Conservation (phyloP, 1,140 invertebrate genomes). For the Brachionus rubens region DNA sequence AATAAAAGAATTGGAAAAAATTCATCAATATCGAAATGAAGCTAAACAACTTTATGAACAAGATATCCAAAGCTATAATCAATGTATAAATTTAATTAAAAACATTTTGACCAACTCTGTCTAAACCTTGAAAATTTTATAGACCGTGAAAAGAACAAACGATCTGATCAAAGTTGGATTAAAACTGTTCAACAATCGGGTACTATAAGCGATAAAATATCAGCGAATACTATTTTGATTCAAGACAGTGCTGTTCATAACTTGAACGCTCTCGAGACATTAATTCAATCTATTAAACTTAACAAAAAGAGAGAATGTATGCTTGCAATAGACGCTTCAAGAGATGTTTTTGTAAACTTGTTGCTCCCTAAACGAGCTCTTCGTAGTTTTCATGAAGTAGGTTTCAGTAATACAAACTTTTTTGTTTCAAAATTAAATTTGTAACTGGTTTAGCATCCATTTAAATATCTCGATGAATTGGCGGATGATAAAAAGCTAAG, state of each 20-base stretch:
- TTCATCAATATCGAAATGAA: slow-evolving; percentile 18
- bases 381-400: slow-evolving; percentile 39
- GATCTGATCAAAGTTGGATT: slow-evolving; percentile 68
- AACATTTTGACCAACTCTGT: slow-evolving; percentile 50
- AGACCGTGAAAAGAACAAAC: slow-evolving; percentile 54
- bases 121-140: not conserved
- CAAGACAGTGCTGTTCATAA: slow-evolving; percentile 81
- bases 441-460: slow-evolving; percentile 63
- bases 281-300: slow-evolving; percentile 75
- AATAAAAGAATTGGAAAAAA: slow-evolving; percentile 14
- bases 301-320: slow-evolving; percentile 75
- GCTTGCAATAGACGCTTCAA: slow-evolving; percentile 62
- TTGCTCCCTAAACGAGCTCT: slow-evolving; percentile 17
- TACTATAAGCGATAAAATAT: slow-evolving; percentile 78
- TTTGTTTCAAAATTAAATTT: slow-evolving; percentile 19
- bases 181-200: slow-evolving; percentile 75
- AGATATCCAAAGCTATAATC: slow-evolving; percentile 63
- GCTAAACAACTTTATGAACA: slow-evolving; percentile 57
- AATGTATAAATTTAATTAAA: slow-evolving; percentile 54
- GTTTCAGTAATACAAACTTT: too few species aligned
- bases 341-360: slow-evolving; percentile 45
- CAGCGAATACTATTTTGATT: slow-evolving; percentile 75
- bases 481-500: slow-evolving; percentile 58
- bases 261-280: slow-evolving; percentile 67
- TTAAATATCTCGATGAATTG: slow-evolving; percentile 53